Percentiles rank a stretch among this genome's conserved stretches.
phyloP scores from a whole-genome alignment of 2,888 invertebrate genomes.

The Allygus modestus region DNA sequence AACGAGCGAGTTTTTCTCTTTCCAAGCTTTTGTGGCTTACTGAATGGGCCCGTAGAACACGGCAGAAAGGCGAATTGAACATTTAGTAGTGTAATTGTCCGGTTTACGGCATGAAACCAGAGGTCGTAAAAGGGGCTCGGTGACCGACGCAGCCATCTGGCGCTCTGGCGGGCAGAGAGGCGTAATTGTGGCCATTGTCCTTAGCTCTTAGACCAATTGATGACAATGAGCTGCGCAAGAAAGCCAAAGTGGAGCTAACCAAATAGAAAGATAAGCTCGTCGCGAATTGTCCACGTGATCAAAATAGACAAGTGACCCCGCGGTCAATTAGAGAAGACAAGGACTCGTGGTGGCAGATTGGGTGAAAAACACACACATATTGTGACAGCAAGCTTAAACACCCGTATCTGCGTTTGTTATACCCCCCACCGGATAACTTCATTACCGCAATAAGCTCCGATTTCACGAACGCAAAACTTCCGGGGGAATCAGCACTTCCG shows the following conservation, averaged over 20 bases:
- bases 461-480: conserved; percentile 11
- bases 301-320: not conserved
- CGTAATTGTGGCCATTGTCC: conserved; percentile 58
- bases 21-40: not conserved
- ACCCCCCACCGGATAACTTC: conserved; percentile 12
- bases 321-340: conserved; percentile 26
- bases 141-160: conserved; percentile 57
- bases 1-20: not conserved
- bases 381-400: conserved; percentile 28
- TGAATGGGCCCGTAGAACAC: conserved; percentile 18
- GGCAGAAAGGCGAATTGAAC: conserved; percentile 28
- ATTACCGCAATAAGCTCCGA: conserved; percentile 28
- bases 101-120: conserved; percentile 55
- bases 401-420: not conserved
- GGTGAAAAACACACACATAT: conserved; percentile 2
- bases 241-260: conserved; percentile 51
- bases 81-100: conserved; percentile 37
- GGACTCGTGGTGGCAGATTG: conserved; percentile 19
- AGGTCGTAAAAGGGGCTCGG: conserved; percentile 35
- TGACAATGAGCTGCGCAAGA: conserved; percentile 51
- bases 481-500: not conserved
- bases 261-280: conserved; percentile 60
- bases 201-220: conserved; percentile 63
- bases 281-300: conserved; percentile 52
- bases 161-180: conserved; percentile 35